phyloP scores from a whole-genome alignment of 2,113 vertebrate species.

The Loxodonta africana region DNA sequence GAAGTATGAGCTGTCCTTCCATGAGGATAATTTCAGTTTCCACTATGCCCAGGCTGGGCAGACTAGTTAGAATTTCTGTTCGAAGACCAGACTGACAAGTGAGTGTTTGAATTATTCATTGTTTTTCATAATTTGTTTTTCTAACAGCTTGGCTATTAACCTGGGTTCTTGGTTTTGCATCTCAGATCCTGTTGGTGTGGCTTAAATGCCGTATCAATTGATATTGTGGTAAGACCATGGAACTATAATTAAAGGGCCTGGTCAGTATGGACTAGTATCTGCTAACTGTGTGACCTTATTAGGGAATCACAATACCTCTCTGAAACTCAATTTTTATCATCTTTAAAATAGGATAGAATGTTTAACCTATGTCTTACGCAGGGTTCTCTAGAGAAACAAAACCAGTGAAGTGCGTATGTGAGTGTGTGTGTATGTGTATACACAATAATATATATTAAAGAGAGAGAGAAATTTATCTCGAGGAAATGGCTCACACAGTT shows the following conservation, averaged over 20 bases:
- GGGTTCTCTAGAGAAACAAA: too few species aligned
- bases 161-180: constrained; percentile 21
- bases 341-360: not conserved
- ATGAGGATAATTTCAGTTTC: not conserved
- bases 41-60: not conserved
- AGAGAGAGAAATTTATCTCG: too few species aligned
- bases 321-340: constrained; percentile 22
- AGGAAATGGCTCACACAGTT: too few species aligned
- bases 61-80: constrained; percentile 44
- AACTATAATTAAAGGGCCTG: not conserved
- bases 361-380: not conserved
- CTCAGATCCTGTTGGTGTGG: constrained; percentile 40
- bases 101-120: constrained; percentile 34
- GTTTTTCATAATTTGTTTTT: constrained; percentile 52
- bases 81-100: constrained; percentile 23
- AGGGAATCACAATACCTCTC: not conserved
- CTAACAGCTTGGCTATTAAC: not conserved
- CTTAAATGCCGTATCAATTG: constrained; percentile 15
- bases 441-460: too few species aligned
- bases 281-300: not conserved
- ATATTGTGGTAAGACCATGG: not conserved
- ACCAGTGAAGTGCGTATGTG: too few species aligned
- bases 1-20: not conserved
- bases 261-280: not conserved
- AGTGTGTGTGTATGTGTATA: too few species aligned